Percentiles rank a stretch among this genome's conserved stretches.
phyloP scores from a whole-genome alignment of 2,888 invertebrate species.

The Taenaris catops region DNA sequence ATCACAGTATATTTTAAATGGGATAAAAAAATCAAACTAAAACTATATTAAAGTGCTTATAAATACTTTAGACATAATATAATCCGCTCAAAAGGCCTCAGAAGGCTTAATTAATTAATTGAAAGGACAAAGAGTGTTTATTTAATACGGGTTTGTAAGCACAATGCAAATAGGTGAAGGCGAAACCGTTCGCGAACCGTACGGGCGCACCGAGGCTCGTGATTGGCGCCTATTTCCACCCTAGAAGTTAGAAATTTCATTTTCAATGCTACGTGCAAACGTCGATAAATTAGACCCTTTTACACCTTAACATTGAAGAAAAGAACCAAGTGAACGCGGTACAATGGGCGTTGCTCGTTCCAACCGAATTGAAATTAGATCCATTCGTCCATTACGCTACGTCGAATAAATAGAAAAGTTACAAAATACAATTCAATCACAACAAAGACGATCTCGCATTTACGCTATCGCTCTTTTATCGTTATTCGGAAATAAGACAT shows the following conservation, averaged over 20 bases:
- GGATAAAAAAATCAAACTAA: no score
- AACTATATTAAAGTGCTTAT: no score
- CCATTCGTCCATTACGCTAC: constrained; percentile 39
- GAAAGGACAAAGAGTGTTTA: constrained; percentile 1
- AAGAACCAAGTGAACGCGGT: no score
- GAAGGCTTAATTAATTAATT: constrained; percentile 10
- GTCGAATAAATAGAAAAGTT: constrained; percentile 53
- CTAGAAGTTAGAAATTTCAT: constrained; percentile 53
- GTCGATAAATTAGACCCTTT: constrained; percentile 51
- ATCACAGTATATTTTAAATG: no score
- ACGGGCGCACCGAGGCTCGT: constrained; percentile 4
- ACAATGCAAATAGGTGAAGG: constrained; percentile 17
- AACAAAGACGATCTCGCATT: constrained; percentile 8
- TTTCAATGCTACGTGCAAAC: constrained; percentile 64
- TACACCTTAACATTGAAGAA: no score
- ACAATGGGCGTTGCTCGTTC: constrained; percentile 53
- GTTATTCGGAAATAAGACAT: constrained; percentile 21
- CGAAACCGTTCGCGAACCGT: constrained; percentile 20
- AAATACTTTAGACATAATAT: background rate
- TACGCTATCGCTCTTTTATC: constrained; percentile 7
- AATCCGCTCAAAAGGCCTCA: constrained; percentile 2
- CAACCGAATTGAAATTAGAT: constrained; percentile 64
- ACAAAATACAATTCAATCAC: constrained; percentile 24
- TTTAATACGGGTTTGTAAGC: constrained; percentile 3
- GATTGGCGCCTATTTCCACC: constrained; percentile 6